A percentile compares a stretch with the other conserved stretches of the same genome.
Conservation (phyloP, 2,797 vertebrate species). For the Poeciliopsis paucimaculata region DNA sequence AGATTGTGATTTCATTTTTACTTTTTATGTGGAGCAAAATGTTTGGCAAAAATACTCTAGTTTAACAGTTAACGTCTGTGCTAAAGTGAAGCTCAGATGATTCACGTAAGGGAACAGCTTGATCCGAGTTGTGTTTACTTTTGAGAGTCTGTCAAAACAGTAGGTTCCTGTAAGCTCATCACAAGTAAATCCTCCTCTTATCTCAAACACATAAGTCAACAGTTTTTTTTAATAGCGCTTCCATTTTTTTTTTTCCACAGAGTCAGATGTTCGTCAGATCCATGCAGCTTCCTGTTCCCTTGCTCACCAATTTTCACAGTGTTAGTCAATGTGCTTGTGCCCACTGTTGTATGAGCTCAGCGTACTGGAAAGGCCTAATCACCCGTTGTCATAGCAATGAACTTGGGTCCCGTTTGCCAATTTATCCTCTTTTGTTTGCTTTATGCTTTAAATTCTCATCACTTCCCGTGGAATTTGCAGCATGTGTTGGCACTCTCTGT, state of each 20-base stretch:
- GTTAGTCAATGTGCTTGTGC: constrained; percentile 6
- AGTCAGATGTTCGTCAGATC: constrained; percentile 3
- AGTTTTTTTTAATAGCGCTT: background rate
- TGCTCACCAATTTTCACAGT: background rate
- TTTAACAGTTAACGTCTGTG: background rate
- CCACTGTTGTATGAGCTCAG: constrained; percentile 69
- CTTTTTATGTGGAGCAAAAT: background rate
- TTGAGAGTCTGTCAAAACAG: background rate
- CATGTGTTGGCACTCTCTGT: constrained; percentile 39
- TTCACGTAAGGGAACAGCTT: background rate
- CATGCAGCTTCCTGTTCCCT: constrained; percentile 33
- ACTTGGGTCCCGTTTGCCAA: constrained; percentile 63
- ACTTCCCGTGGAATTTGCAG: constrained; percentile 64
- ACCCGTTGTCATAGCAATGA: constrained; percentile 75
- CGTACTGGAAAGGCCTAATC: constrained; percentile 76
- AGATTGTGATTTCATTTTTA: background rate
- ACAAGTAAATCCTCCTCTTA: background rate
- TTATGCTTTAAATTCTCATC: constrained; percentile 65
- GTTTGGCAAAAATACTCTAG: background rate
- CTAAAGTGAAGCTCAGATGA: background rate
- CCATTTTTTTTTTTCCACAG: constrained; percentile 22
- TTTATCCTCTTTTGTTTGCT: constrained; percentile 71
- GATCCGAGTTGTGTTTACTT: background rate
- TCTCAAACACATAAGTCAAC: background rate
- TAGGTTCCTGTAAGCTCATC: background rate